Percentiles rank a stretch among this genome's conserved stretches.
These are phyloP conservation scores for Stegodyphus mimosarum DNA, from an alignment of 1,140 invertebrate genomes.

Conservation along the genomic window DNA sequence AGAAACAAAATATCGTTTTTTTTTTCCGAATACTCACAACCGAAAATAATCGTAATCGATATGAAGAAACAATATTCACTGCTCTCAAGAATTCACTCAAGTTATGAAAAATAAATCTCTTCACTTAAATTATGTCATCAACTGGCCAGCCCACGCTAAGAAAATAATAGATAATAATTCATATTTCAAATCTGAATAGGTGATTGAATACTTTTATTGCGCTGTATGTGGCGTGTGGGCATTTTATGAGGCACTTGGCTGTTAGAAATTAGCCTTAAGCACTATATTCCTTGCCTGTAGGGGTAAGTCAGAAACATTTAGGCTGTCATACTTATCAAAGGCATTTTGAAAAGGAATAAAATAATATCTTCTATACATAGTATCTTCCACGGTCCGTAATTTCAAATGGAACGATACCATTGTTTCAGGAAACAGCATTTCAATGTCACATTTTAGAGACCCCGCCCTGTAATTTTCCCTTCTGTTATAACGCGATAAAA, in stretches of 20 bases:
- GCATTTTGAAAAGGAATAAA: neutral
- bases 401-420: conserved; percentile 27
- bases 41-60: too few relatives aligned
- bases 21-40: too few relatives aligned
- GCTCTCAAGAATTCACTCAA: too few relatives aligned
- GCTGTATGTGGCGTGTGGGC: neutral
- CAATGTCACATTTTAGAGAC: conserved; percentile 33
- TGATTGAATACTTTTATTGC: neutral
- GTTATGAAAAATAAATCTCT: too few relatives aligned
- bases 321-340: neutral
- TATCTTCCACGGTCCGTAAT: conserved; percentile 3
- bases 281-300: neutral
- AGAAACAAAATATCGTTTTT: too few relatives aligned
- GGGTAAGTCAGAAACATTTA: neutral
- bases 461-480: conserved; percentile 44
- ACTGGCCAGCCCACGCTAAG: too few relatives aligned
- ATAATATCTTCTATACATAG: neutral
- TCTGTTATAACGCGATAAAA: conserved; percentile 21
- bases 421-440: conserved; percentile 39
- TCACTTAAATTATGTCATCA: too few relatives aligned
- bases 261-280: neutral
- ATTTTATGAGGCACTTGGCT: neutral
- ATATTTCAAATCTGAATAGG: neutral
- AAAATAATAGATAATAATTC: too few relatives aligned
- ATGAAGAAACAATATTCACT: too few relatives aligned